Evolutionary conservation across 2,113 vertebrate genomes (phyloP), one percentile per base, ranked within the genome.

Genomic region (Callipepla californica): DNA sequence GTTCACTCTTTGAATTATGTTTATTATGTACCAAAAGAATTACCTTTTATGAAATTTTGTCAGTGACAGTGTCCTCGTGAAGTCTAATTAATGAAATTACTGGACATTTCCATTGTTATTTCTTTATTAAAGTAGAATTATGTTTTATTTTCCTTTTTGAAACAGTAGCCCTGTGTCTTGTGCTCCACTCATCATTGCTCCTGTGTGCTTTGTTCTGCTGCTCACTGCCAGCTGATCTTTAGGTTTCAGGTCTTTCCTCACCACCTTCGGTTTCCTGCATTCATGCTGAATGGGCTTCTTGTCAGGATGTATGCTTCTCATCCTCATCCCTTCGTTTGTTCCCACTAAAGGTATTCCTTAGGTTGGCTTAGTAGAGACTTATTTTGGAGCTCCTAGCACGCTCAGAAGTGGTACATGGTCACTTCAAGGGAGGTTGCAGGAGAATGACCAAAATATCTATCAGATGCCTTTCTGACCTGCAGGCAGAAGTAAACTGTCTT

Each of bases 251-350:
- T 66, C 72, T 93, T 79, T n/a, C 11, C 23, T 9, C 5, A 51
- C 2, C 4, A 3, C 28, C 20, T 13, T 6, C 21, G 7, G 0
- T 18, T 8, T 42, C n/a, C 32, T 70, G 9, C 11, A 16, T 62
- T 48, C 7, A 11, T 66, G 7, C 28, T 74, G 45, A 83, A 83
- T 38, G 11, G 45, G 11, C 40, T 73, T 91, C 75, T 76, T 8
- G 6, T 81, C 61, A 38, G n/a, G 22, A 80, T 1, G 1, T 30
- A 0, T 6, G 1, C 13, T 50, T 89, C 26, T 59, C 42, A 11
- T 82, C 59, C n/a, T 25, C 11, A 11, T 74, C 16, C 16, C 23
- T 85, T 82, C n/a, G 26, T 82, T 91, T 8, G 3, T 82, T 34
- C 66, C 12, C 40, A 48, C 4, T 66, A 51, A 51, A 79, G 67